Evolutionary conservation across 1,140 invertebrate species (phyloP), one percentile per base, ranked within the genome.

Genomic region (Drosophila tropicalis): DNA sequence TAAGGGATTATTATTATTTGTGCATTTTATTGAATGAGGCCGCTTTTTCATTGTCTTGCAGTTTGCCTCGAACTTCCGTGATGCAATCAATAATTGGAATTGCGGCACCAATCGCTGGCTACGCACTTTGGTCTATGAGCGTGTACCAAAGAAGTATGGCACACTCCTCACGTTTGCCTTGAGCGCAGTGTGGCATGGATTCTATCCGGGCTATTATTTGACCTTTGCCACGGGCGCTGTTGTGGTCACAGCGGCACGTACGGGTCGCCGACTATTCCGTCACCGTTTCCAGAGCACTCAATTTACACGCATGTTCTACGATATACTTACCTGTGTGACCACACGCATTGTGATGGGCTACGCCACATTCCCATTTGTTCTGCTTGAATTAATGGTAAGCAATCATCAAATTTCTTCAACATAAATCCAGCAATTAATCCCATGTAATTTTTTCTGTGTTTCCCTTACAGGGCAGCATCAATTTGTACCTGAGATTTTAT

Each of bases 201-300:
- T 98, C 92, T 98, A 98, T 93, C 98, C 98, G 5, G 98, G 98
- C 12, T 99, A 99, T 93, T 99, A 99, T 92, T 90, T 99, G 40
- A 98, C 98, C 1, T 99, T 99, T 92, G 94, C 97, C 29, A 96
- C 95, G 29, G 98, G 96, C 12, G 97, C 97, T 0, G 80, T 99
- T 1, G 96, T 98, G 85, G 98, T 98, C 2, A 93, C 96, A 60
- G 96, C 96, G 17, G 95, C 97, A 29, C 94, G 98, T 93, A 93
- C 93, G 68, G 93, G 97, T 62, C 94, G 98, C 66, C 96, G 96
- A 22, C 93, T 95, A 80, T 98, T 98, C 92, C 89, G 96, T 54
- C 82, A 92, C 76, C 90, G 91, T 41, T 92, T 92, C 91, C 91
- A 92, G 63, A 73, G 85, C 65, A 92, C 91, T 39, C 85, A 87